Percentiles rank a stretch among this genome's conserved stretches.
These are phyloP conservation scores for Oreonectes daqikongensis DNA, from an alignment of 2,797 vertebrate genomes.

Conservation along the genomic window DNA sequence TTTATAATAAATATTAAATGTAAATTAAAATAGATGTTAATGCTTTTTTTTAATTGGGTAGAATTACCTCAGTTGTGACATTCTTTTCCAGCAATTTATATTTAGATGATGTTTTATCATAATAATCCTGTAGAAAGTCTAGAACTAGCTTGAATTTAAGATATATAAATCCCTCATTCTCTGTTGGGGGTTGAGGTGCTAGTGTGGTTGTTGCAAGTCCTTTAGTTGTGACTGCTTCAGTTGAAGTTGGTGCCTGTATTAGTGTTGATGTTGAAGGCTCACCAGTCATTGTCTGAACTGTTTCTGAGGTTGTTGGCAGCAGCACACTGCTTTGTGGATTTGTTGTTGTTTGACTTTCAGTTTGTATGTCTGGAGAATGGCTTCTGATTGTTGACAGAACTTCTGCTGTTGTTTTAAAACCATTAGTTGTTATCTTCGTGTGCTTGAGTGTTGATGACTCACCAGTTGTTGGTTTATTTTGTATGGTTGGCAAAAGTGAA, in stretches of 20 bases:
- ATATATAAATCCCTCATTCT: slow-evolving; percentile 2
- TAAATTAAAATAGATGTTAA: no score
- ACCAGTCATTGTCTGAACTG: no score
- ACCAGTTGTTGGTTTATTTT: neutral
- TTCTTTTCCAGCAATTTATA: slow-evolving; percentile 2
- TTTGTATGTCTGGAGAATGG: no score
- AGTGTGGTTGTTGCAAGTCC: neutral
- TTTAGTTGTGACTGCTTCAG: neutral
- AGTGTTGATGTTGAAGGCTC: no score
- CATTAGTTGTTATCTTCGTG: no score
- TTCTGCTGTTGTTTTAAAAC: no score
- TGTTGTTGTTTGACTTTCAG: no score
- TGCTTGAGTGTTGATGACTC: neutral
- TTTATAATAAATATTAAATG: no score
- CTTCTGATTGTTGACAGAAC: no score
- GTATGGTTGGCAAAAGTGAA: neutral
- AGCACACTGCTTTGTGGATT: no score
- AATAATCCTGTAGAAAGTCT: neutral
- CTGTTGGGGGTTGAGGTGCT: neutral
- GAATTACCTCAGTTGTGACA: slow-evolving; percentile 21
- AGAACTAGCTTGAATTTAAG: neutral
- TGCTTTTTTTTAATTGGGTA: no score
- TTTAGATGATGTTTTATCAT: neutral
- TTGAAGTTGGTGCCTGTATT: neutral
- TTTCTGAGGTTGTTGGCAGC: no score